A percentile compares a stretch with the other conserved stretches of the same genome.
Conservation (phyloP, 2,797 vertebrate species). For the Gouania willdenowi region DNA sequence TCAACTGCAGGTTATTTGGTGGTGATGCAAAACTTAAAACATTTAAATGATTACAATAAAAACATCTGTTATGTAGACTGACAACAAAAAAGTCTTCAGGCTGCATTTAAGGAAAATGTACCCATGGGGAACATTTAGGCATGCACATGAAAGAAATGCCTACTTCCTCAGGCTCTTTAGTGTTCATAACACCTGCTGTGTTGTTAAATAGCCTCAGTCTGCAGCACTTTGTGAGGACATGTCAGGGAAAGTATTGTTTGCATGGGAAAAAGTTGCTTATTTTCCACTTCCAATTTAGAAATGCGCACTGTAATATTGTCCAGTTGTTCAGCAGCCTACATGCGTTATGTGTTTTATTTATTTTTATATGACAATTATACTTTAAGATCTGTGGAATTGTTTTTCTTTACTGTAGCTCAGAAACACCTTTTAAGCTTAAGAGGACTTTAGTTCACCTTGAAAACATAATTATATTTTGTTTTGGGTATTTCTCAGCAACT, state of each 20-base stretch:
- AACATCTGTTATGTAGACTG: slow-evolving; percentile 1
- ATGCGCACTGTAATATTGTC: slow-evolving; percentile 14
- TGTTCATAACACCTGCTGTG: slow-evolving; percentile 50
- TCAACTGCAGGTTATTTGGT: slow-evolving; percentile 1
- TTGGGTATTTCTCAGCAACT: no score
- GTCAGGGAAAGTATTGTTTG: slow-evolving; percentile 7
- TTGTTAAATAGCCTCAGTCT: slow-evolving; percentile 47
- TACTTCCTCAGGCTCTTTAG: slow-evolving; percentile 29
- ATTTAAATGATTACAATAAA: slow-evolving; percentile 1
- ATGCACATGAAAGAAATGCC: slow-evolving; percentile 54
- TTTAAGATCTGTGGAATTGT: no score
- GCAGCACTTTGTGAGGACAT: slow-evolving; percentile 9
- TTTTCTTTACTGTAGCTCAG: no score
- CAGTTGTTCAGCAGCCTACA: no score
- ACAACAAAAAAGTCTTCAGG: slow-evolving; percentile 30
- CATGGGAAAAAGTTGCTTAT: background rate
- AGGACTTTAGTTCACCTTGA: no score
- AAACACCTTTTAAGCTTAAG: no score
- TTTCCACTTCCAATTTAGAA: slow-evolving; percentile 8
- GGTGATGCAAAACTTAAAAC: slow-evolving; percentile 1
- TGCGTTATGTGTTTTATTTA: no score
- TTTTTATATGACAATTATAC: no score
- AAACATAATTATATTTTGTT: no score
- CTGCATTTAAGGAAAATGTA: slow-evolving; percentile 19
- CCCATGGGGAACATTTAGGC: slow-evolving; percentile 26